phyloP scores from a whole-genome alignment of 2,113 vertebrate genomes.

The Megatriorchis doriae region DNA sequence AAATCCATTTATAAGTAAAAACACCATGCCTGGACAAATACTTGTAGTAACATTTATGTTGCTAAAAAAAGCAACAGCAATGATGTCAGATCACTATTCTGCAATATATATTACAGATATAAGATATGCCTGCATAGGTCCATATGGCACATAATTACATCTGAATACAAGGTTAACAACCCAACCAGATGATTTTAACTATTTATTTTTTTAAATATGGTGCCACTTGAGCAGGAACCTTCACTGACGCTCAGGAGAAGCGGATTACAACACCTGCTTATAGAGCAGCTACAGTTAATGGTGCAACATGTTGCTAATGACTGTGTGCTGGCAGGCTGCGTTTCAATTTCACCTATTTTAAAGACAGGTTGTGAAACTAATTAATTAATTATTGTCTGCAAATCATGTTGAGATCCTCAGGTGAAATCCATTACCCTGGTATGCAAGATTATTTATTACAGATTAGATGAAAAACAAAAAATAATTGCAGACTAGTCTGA shows the following conservation, averaged over 20 bases:
- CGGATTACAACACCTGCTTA: neutral
- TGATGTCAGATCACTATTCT: neutral
- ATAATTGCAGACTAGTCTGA: neutral
- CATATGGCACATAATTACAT: neutral
- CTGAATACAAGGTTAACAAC: neutral
- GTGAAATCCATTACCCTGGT: slow-evolving; percentile 27
- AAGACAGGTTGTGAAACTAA: slow-evolving; percentile 39
- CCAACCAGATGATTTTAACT: neutral
- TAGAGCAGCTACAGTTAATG: neutral
- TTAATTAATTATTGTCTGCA: slow-evolving; percentile 43
- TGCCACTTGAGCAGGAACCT: neutral
- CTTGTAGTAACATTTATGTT: neutral
- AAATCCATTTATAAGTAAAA: neutral
- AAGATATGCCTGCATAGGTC: neutral
- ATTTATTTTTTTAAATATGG: neutral
- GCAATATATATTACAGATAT: neutral
- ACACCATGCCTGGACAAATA: neutral
- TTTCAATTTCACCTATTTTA: slow-evolving; percentile 30
- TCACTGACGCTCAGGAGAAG: neutral
- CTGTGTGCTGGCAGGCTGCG: neutral
- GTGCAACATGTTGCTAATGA: neutral
- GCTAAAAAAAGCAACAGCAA: neutral
- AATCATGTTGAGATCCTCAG: neutral
- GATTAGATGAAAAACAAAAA: slow-evolving; percentile 25
- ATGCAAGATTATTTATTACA: slow-evolving; percentile 5